Conservation (phyloP, 1,140 invertebrate species). For the Drosophila nikananu region DNA sequence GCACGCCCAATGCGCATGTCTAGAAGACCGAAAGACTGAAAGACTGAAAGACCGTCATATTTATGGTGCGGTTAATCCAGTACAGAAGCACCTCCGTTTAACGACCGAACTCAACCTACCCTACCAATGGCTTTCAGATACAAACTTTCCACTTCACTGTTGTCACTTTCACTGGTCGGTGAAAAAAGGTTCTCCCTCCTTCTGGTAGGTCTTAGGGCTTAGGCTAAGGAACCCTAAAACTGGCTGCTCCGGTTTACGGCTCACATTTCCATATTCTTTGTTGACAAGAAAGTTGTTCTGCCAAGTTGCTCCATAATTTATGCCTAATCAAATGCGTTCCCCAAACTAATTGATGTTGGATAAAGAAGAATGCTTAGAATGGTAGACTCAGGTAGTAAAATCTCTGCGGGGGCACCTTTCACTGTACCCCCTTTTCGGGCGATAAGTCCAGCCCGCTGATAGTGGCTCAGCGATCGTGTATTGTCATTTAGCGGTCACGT, state of each 20-base stretch:
- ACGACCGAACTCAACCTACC: constrained; percentile 51
- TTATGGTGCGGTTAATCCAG: constrained; percentile 6
- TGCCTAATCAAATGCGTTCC: constrained; percentile 19
- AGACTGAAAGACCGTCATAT: constrained; percentile 3
- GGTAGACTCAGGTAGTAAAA: constrained; percentile 3
- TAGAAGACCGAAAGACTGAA: not conserved
- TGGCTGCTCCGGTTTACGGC: constrained; percentile 33
- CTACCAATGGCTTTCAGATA: constrained; percentile 18
- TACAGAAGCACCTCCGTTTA: constrained; percentile 44
- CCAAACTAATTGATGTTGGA: constrained; percentile 3
- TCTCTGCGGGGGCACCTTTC: constrained; percentile 26
- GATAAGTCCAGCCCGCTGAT: constrained; percentile 34
- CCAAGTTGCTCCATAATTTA: constrained; percentile 6
- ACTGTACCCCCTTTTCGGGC: constrained; percentile 14
- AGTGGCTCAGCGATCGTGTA: constrained; percentile 28
- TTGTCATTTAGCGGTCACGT: constrained; percentile 68
- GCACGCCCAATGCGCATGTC: constrained; percentile 54
- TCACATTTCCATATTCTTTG: constrained; percentile 48
- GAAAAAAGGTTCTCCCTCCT: constrained; percentile 26
- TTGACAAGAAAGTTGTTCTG: constrained; percentile 25
- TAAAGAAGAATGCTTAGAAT: not conserved
- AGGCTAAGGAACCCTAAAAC: constrained; percentile 14
- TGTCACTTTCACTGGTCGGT: constrained; percentile 51
- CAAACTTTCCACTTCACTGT: constrained; percentile 72
- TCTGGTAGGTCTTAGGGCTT: constrained; percentile 17